Conservation (phyloP, 2,797 vertebrate species). For the Threskiornis aethiopicus region DNA sequence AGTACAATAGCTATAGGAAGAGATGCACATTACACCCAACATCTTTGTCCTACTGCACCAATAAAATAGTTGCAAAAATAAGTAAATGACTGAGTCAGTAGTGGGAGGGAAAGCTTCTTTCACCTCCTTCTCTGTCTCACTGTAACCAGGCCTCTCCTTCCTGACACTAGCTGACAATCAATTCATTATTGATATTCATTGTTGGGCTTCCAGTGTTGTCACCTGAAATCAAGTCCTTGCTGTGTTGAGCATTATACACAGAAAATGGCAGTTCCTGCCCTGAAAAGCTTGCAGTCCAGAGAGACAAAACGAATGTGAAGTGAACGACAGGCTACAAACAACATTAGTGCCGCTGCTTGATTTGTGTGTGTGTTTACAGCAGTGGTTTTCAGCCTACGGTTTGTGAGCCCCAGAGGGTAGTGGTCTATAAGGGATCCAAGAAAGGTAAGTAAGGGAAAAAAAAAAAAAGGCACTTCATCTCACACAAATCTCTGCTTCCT, state of each 20-base stretch:
- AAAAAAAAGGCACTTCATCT: not conserved
- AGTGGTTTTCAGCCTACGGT: not conserved
- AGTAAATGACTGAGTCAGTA: not conserved
- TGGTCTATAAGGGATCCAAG: not conserved
- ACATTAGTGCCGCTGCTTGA: not conserved
- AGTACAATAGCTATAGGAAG: not conserved
- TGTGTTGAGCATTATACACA: not conserved
- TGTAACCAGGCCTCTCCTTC: not conserved
- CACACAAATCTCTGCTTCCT: not conserved
- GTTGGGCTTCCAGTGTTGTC: not conserved
- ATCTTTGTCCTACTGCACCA: not conserved
- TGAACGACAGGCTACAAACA: not conserved
- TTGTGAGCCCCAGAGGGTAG: not conserved
- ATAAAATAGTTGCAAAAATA: not conserved
- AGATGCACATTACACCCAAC: not conserved
- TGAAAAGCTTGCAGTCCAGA: not conserved
- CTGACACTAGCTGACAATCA: not conserved
- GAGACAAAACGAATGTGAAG: not conserved
- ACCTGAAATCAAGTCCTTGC: not conserved
- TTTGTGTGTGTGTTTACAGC: not conserved
- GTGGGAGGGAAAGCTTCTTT: not conserved
- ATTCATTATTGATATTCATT: not conserved
- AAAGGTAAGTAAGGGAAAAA: not conserved
- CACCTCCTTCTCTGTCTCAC: not conserved
- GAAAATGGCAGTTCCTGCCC: not conserved